These are phyloP conservation scores for Odontomyia ornata DNA, from an alignment of 2,888 invertebrate species.

Conservation along the genomic window DNA sequence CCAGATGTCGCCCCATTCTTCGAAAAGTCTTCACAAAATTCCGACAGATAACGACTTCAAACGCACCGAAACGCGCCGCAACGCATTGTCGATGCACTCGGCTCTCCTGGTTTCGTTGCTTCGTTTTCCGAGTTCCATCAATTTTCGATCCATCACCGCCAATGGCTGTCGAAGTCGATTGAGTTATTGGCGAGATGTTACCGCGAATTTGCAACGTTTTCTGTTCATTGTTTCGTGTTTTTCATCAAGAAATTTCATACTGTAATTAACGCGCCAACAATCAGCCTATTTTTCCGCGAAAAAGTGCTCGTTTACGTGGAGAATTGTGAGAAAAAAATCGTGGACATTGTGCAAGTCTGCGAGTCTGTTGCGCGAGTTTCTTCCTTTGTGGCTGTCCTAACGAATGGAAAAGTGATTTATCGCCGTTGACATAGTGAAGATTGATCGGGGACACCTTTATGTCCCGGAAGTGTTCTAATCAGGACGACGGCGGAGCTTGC, in stretches of 20 bases:
- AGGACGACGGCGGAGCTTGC: slow-evolving; percentile 2
- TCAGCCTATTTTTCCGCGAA: neutral
- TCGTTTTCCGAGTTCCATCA: neutral
- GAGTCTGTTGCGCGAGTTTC: neutral
- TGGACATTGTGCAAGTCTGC: neutral
- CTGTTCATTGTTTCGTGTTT: slow-evolving; percentile 20
- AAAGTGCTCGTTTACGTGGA: neutral
- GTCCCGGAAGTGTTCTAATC: neutral
- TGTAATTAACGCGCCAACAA: neutral
- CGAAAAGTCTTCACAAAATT: neutral
- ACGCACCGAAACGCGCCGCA: neutral
- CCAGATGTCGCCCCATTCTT: neutral
- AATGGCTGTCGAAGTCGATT: slow-evolving; percentile 42
- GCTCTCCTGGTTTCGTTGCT: slow-evolving; percentile 16
- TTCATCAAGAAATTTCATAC: neutral
- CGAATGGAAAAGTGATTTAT: neutral
- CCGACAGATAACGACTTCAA: slow-evolving; percentile 17
- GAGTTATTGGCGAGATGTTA: slow-evolving; percentile 27
- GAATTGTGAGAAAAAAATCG: neutral
- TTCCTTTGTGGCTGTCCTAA: slow-evolving; percentile 6
- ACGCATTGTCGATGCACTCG: neutral
- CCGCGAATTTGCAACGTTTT: slow-evolving; percentile 25
- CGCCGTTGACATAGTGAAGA: neutral
- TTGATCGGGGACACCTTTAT: neutral
- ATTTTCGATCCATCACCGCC: slow-evolving; percentile 38